These are phyloP conservation scores for Nemoura dubitans DNA, from an alignment of 2,888 invertebrate genomes.

Conservation along the genomic window DNA sequence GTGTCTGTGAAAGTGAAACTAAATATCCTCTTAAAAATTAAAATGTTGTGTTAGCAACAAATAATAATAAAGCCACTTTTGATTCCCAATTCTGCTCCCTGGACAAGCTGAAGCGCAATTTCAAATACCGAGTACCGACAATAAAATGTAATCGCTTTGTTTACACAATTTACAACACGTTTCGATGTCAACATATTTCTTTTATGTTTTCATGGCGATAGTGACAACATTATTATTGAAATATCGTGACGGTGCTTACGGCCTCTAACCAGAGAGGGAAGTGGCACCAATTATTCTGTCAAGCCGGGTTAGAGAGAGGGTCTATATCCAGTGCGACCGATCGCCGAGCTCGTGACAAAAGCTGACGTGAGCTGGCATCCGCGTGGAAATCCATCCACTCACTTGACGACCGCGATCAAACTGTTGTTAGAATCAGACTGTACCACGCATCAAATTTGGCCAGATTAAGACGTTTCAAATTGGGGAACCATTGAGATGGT, in stretches of 20 bases:
- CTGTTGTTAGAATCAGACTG: background rate
- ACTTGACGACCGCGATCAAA: background rate
- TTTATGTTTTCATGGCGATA: background rate
- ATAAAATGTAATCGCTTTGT: too few species aligned
- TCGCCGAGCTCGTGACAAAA: background rate
- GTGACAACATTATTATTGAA: background rate
- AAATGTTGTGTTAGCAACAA: too few species aligned
- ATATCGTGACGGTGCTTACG: background rate
- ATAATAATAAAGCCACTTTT: too few species aligned
- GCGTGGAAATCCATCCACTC: background rate
- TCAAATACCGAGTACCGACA: too few species aligned
- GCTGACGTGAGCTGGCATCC: background rate
- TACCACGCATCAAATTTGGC: background rate
- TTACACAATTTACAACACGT: background rate
- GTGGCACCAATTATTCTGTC: slow-evolving; percentile 50
- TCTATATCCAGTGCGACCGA: background rate
- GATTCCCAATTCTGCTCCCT: too few species aligned
- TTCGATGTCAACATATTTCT: background rate
- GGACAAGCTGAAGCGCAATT: too few species aligned
- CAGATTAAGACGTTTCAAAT: background rate
- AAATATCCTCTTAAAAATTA: too few species aligned
- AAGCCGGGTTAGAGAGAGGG: slow-evolving; percentile 33
- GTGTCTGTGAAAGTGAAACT: too few species aligned
- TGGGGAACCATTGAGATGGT: background rate
- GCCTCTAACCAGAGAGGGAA: slow-evolving; percentile 45